phyloP scores from a whole-genome alignment of 2,113 vertebrate genomes.

The Perca flavescens region DNA sequence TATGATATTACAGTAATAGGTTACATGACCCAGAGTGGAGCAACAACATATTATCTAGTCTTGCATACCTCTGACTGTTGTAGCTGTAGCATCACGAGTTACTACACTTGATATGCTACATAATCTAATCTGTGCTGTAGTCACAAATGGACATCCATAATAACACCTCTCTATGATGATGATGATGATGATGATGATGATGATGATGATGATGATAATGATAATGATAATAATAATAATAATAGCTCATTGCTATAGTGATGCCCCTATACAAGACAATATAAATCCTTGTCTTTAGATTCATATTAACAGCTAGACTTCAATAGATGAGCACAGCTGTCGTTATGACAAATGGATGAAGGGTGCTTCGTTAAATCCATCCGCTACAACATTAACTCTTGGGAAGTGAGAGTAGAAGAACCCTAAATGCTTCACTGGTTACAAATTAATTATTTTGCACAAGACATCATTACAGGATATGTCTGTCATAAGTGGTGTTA shows the following conservation, averaged over 20 bases:
- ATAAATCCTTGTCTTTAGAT: conserved; percentile 18
- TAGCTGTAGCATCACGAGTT: conserved; percentile 29
- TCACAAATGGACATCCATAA: conserved; percentile 18
- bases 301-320: conserved; percentile 22
- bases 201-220: background rate
- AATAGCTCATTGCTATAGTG: conserved; percentile 5
- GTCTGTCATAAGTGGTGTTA: conserved; percentile 48
- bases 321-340: conserved; percentile 34
- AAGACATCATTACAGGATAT: conserved; percentile 67
- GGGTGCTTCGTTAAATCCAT: conserved; percentile 51
- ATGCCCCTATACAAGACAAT: background rate
- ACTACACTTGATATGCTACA: conserved; percentile 44
- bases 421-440: conserved; percentile 66
- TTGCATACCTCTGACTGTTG: conserved; percentile 35
- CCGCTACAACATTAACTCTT: conserved; percentile 67
- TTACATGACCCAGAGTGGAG: conserved; percentile 24
- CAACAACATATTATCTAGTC: conserved; percentile 26
- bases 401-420: conserved; percentile 58
- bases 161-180: background rate
- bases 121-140: conserved; percentile 42
- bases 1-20: conserved; percentile 4
- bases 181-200: background rate
- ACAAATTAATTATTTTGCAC: conserved; percentile 72
- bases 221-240: background rate
- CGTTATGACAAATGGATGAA: conserved; percentile 43